Evolutionary conservation across 2,888 invertebrate genomes (phyloP).

Genomic region (Hyposoter dolosus): DNA sequence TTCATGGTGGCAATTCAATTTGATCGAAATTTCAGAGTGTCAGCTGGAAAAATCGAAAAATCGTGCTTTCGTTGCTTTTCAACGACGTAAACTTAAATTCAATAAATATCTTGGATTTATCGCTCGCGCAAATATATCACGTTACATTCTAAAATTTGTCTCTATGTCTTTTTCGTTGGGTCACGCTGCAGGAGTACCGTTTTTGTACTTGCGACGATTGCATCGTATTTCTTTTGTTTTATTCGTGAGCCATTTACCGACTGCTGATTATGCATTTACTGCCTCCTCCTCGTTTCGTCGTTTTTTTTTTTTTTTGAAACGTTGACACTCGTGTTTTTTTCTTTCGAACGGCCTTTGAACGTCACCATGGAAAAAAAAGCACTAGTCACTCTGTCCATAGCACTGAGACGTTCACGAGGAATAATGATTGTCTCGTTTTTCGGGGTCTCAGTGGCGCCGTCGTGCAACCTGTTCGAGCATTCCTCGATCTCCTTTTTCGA

Average conservation of each 20-base stretch:
- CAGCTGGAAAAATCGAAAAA: not conserved
- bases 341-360: not conserved
- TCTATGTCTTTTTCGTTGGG: constrained; percentile 46
- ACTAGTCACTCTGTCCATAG: constrained; percentile 5
- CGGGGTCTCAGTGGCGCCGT: not conserved
- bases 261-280: constrained; percentile 46
- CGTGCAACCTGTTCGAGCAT: not conserved
- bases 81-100: not conserved
- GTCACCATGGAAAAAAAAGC: not conserved
- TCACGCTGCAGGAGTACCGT: constrained; percentile 56
- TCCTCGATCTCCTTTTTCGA: not conserved
- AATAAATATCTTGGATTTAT: constrained; percentile 25
- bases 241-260: not conserved
- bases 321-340: constrained; percentile 9
- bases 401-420: not conserved
- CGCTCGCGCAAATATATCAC: constrained; percentile 31
- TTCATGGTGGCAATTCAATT: not conserved
- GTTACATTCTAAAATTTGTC: constrained; percentile 42
- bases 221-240: not conserved
- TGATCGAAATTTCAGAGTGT: not conserved
- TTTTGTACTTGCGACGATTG: constrained; percentile 42
- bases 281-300: not conserved
- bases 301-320: not conserved
- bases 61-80: not conserved
- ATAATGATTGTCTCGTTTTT: not conserved